phyloP scores from a whole-genome alignment of 1,140 invertebrate species.

The Thaumatotibia leucotreta region DNA sequence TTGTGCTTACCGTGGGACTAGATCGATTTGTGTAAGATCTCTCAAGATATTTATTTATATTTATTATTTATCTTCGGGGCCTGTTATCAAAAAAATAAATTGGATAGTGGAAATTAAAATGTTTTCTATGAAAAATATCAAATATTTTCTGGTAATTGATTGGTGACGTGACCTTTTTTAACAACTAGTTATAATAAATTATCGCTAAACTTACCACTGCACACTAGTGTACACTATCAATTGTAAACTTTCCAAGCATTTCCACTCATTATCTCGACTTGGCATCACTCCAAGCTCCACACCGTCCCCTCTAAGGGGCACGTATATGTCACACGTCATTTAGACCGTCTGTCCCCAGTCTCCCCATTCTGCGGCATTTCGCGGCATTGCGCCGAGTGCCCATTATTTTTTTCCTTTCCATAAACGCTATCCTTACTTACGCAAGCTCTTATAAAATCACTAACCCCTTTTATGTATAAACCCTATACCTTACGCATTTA shows the following conservation, averaged over 20 bases:
- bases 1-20: too few species aligned
- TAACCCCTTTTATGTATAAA: slow-evolving; percentile 17
- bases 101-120: too few species aligned
- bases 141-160: too few species aligned
- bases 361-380: slow-evolving; percentile 43
- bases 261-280: not conserved
- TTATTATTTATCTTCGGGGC: too few species aligned
- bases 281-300: not conserved
- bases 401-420: slow-evolving; percentile 65
- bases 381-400: slow-evolving; percentile 34
- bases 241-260: not conserved
- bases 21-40: too few species aligned
- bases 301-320: slow-evolving; percentile 31
- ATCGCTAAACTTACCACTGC: not conserved
- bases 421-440: slow-evolving; percentile 45
- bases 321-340: slow-evolving; percentile 70
- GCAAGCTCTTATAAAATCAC: not conserved
- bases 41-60: too few species aligned
- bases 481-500: not conserved
- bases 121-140: too few species aligned
- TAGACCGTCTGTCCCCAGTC: slow-evolving; percentile 42
- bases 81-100: too few species aligned
- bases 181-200: too few species aligned
- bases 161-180: too few species aligned
- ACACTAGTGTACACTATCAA: not conserved